A percentile compares a stretch with the other conserved stretches of the same genome.
These are phyloP conservation scores for Mellilla xanthometata DNA, from an alignment of 2,888 invertebrate species.

Conservation along the genomic window DNA sequence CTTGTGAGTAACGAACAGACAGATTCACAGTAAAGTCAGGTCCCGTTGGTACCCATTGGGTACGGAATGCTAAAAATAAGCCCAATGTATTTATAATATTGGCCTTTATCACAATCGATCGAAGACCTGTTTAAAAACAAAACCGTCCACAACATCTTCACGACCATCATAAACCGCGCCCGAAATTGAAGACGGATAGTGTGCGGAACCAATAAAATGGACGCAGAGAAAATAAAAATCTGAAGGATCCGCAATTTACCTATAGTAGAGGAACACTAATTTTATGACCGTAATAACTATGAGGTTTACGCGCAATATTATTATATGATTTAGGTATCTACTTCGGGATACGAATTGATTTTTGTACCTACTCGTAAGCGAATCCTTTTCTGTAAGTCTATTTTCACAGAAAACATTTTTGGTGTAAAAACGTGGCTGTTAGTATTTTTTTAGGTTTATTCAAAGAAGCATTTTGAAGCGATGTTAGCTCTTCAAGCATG, in stretches of 20 bases:
- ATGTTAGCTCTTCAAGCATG: too few species aligned
- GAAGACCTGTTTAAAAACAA: conserved; percentile 7
- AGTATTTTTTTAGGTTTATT: too few species aligned
- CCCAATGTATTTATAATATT: too few species aligned
- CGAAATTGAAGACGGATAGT: conserved; percentile 30
- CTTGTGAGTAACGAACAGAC: too few species aligned
- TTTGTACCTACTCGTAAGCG: background rate
- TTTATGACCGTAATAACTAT: conserved; percentile 32
- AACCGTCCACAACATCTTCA: conserved; percentile 12
- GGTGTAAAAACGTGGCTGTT: too few species aligned
- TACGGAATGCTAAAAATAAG: too few species aligned
- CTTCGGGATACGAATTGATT: conserved; percentile 3
- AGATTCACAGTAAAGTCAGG: too few species aligned
- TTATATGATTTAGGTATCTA: conserved; percentile 24
- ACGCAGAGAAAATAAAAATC: conserved; percentile 29
- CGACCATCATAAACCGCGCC: conserved; percentile 21
- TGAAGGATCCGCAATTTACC: conserved; percentile 34
- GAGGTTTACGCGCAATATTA: conserved; percentile 30
- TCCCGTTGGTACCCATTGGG: too few species aligned
- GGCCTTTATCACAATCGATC: background rate
- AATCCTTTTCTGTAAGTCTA: background rate
- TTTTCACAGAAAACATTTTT: background rate
- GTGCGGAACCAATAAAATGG: conserved; percentile 30
- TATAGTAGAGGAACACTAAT: conserved; percentile 34
- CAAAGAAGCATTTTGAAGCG: too few species aligned